Evolutionary conservation across 2,888 invertebrate genomes (phyloP).

Genomic region (Nineta flava): DNA sequence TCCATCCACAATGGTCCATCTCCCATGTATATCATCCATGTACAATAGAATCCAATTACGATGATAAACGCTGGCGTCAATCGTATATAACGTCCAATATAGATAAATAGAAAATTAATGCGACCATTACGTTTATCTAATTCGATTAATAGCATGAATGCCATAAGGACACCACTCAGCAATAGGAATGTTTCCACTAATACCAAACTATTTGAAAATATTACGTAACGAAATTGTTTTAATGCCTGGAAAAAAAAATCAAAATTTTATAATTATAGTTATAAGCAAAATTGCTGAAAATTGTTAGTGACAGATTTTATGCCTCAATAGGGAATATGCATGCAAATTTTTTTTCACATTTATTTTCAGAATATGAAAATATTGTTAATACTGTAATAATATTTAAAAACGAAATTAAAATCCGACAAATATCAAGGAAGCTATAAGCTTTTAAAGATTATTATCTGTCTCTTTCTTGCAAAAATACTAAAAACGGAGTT

Average conservation of each 20-base stretch:
- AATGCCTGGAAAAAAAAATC: constrained; percentile 34
- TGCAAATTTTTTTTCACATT: too few relatives aligned
- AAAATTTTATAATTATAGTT: not conserved
- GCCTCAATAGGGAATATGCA: too few relatives aligned
- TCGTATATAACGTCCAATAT: constrained; percentile 51
- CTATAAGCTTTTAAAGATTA: too few relatives aligned
- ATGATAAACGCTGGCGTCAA: constrained; percentile 60
- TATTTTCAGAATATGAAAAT: too few relatives aligned
- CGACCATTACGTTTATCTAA: constrained; percentile 46
- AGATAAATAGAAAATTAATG: constrained; percentile 42
- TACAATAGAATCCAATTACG: constrained; percentile 55
- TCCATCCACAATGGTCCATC: constrained; percentile 61
- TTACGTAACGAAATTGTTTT: constrained; percentile 36
- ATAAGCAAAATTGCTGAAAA: not conserved
- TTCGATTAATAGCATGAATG: constrained; percentile 47
- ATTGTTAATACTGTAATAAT: too few relatives aligned
- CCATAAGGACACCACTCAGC: constrained; percentile 53
- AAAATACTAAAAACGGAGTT: too few relatives aligned
- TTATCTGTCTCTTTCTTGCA: too few relatives aligned
- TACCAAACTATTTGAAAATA: constrained; percentile 49
- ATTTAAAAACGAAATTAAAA: too few relatives aligned
- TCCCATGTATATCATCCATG: constrained; percentile 50
- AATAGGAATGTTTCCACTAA: constrained; percentile 59
- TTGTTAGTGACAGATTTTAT: too few relatives aligned
- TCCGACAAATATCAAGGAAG: too few relatives aligned